Conservation (phyloP, 2,797 vertebrate genomes). For the Scomberomorus guttatus region DNA sequence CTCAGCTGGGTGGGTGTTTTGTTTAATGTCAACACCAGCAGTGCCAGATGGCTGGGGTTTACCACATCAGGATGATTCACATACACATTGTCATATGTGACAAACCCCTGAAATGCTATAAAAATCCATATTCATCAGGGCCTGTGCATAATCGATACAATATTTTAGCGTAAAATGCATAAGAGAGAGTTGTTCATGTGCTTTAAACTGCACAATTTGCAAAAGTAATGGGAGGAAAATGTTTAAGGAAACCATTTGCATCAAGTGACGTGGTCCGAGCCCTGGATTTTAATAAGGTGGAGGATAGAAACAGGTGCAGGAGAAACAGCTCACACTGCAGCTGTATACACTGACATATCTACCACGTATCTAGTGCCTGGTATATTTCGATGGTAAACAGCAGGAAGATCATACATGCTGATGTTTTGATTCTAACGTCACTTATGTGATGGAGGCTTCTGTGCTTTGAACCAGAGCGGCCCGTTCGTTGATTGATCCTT, state of each 20-base stretch:
- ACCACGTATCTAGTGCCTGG: too few relatives aligned
- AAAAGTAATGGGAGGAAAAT: not conserved
- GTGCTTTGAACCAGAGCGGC: too few relatives aligned
- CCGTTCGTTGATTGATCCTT: too few relatives aligned
- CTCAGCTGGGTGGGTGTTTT: slow-evolving; percentile 10
- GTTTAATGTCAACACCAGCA: slow-evolving; percentile 23
- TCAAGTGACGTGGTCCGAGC: too few relatives aligned
- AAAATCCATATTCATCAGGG: not conserved
- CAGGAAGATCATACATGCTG: too few relatives aligned
- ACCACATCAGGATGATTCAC: slow-evolving; percentile 33
- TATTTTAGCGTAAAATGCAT: not conserved
- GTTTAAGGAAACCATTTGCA: not conserved
- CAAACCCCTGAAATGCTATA: not conserved
- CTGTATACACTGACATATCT: too few relatives aligned
- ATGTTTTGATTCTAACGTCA: too few relatives aligned
- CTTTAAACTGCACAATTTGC: not conserved
- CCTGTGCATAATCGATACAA: not conserved
- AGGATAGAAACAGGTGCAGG: not conserved
- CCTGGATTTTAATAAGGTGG: not conserved
- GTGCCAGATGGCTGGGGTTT: slow-evolving; percentile 23
- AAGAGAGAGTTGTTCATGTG: not conserved
- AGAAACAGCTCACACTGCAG: not conserved
- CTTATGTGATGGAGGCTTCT: too few relatives aligned
- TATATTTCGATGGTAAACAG: too few relatives aligned
- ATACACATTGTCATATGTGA: not conserved